Conservation (phyloP, 2,797 vertebrate genomes). For the Cephalopachus bancanus region DNA sequence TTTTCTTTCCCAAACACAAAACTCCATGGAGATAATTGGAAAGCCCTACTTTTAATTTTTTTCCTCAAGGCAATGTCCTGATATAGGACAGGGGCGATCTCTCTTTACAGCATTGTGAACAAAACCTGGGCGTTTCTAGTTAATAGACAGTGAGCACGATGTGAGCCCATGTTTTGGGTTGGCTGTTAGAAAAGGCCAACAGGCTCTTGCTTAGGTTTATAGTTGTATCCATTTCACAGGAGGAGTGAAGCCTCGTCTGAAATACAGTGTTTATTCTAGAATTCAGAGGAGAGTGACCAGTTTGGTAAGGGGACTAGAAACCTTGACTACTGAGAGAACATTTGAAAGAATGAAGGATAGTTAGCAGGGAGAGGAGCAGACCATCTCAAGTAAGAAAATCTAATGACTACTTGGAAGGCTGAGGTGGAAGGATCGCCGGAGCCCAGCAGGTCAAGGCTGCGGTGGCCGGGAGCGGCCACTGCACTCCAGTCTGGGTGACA, state of each 20-base stretch:
- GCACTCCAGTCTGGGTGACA: no score
- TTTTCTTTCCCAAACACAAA: constrained; percentile 55
- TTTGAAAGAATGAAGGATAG: not conserved
- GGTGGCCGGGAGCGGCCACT: no score
- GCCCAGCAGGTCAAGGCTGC: no score
- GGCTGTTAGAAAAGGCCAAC: not conserved
- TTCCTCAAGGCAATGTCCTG: not conserved
- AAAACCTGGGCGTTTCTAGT: constrained; percentile 4
- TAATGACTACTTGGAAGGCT: no score
- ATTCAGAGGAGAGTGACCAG: constrained; percentile 29
- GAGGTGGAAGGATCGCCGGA: no score
- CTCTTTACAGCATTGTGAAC: not conserved
- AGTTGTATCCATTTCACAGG: not conserved
- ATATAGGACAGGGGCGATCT: not conserved
- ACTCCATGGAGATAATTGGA: not conserved
- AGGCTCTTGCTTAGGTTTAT: not conserved
- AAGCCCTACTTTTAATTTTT: not conserved
- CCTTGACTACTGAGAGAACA: not conserved
- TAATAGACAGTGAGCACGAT: not conserved
- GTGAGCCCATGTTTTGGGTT: not conserved
- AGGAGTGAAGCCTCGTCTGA: not conserved
- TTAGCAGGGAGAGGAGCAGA: constrained; percentile 2
- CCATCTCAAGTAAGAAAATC: not conserved
- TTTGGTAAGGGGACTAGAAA: constrained; percentile 33
- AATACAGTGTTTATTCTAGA: not conserved